Base-by-base conservation (phyloP, 2,113 vertebrate genomes). In the Vulpes lagopus region DNA sequence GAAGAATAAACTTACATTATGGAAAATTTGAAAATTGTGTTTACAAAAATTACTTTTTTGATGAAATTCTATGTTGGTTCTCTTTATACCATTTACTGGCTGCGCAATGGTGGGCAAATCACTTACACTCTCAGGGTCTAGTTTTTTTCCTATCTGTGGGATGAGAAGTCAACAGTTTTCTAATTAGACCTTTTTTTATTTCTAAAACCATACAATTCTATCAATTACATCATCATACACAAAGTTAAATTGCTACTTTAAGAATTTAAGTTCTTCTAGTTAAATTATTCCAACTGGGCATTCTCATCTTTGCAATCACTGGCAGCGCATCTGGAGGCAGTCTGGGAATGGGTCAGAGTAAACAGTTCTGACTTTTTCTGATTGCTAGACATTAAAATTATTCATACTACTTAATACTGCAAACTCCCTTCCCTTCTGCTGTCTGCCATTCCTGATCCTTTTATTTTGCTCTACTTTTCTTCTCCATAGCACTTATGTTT, bases 241-340 rank as follows among this genome's bases (percentile, higher is more conserved):
- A 92, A 86, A 35, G 49, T 87, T 94, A 92, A 59, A 43, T 23
- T 49, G 78, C 80, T 67, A 78, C 19, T 78, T 88, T 38, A 86
- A 92, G 85, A 55, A 60, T 55, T 79, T 82, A 74, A 92, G 27
- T 86, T 43, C 86, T 89, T 93, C 8, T 19, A 25, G 43, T 76
- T 78, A 79, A 79, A 78, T 89, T 65, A 62, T 96, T 93, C 57
- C 73, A 85, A 67, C 55, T 92, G 76, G 88, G 96, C 87, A 84
- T 71, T 87, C 25, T 90, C 43, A 69, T 80, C 83, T 69, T 35
- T 35, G 93, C 65, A 74, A 35, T 14, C 83, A 25, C 30, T 53
- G 59, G 27, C 5, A 55, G 57, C 12, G 20, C 11, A 60, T 69
- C 80, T 93, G 84, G 83, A 89, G 43, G 73, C 67, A 94, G 32